Conservation (phyloP, 2,888 invertebrate genomes). For the Dichetophora obliterata region DNA sequence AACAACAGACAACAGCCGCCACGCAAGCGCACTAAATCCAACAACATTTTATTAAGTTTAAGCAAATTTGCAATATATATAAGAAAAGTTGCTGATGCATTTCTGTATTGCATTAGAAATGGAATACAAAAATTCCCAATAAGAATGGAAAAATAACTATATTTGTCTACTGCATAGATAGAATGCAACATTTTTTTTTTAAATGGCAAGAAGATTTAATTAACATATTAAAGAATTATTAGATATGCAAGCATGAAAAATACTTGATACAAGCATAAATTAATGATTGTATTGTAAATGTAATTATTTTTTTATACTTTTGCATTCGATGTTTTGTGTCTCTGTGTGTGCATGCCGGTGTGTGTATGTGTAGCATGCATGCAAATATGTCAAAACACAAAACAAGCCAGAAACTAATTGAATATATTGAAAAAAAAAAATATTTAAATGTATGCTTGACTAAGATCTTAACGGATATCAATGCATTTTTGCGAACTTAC, state of each 20-base stretch:
- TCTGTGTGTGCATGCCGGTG: constrained; percentile 12
- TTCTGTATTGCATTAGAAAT: not conserved
- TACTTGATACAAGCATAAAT: constrained; percentile 17
- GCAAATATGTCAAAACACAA: constrained; percentile 30
- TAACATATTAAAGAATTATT: not conserved
- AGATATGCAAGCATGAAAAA: not conserved
- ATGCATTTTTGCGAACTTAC: not conserved
- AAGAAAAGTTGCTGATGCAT: not conserved
- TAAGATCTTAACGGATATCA: not conserved
- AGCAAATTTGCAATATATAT: not conserved
- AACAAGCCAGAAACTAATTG: constrained; percentile 18
- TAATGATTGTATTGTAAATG: not conserved
- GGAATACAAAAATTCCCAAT: not conserved
- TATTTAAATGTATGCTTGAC: constrained; percentile 44
- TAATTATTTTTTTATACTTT: constrained; percentile 9
- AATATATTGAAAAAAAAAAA: constrained; percentile 11
- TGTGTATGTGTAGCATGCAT: constrained; percentile 16
- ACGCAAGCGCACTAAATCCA: constrained; percentile 47
- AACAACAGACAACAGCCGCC: constrained; percentile 29
- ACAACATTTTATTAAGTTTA: not conserved
- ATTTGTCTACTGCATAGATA: constrained; percentile 12
- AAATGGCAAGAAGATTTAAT: not conserved
- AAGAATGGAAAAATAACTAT: constrained; percentile 12
- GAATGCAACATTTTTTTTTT: too few species aligned
- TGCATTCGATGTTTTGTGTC: constrained; percentile 12